Conservation (phyloP, 2,113 vertebrate species). For the Caloenas nicobarica region DNA sequence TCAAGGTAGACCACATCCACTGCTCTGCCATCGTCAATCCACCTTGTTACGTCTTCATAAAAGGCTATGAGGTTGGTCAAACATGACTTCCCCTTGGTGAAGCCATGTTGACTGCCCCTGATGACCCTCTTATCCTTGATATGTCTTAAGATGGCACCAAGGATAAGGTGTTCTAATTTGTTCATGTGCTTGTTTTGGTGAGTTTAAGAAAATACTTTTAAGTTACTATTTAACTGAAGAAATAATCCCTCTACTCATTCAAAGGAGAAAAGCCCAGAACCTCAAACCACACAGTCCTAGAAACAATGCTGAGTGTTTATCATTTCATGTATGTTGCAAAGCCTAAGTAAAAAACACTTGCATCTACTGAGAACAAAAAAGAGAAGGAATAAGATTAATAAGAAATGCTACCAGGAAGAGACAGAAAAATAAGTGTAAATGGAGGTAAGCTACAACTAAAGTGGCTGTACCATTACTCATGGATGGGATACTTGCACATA, state of each 20-base stretch:
- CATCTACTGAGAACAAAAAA: slow-evolving; percentile 37
- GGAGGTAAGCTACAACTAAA: slow-evolving; percentile 37
- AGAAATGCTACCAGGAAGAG: slow-evolving; percentile 4
- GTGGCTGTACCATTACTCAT: slow-evolving; percentile 29
- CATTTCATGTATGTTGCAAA: slow-evolving; percentile 32
- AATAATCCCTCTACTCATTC: not conserved
- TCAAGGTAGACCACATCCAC: too few relatives aligned
- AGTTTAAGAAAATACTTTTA: slow-evolving; percentile 1
- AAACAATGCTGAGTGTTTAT: slow-evolving; percentile 24
- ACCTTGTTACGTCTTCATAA: too few relatives aligned
- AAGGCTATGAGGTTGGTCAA: too few relatives aligned
- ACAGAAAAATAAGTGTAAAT: slow-evolving; percentile 50
- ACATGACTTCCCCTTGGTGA: too few relatives aligned
- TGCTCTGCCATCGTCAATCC: too few relatives aligned
- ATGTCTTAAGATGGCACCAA: too few relatives aligned
- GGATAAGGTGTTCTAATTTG: too few relatives aligned
- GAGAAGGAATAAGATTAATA: not conserved
- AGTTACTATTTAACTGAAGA: not conserved
- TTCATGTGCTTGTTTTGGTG: not conserved
- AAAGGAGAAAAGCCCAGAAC: not conserved
- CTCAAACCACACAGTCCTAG: not conserved
- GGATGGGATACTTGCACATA: not conserved
- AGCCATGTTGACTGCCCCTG: too few relatives aligned
- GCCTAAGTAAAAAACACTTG: slow-evolving; percentile 3
- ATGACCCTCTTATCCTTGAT: too few relatives aligned